Evolutionary conservation across 2,113 vertebrate genomes (phyloP).

Genomic region (Leucopsar rothschildi): DNA sequence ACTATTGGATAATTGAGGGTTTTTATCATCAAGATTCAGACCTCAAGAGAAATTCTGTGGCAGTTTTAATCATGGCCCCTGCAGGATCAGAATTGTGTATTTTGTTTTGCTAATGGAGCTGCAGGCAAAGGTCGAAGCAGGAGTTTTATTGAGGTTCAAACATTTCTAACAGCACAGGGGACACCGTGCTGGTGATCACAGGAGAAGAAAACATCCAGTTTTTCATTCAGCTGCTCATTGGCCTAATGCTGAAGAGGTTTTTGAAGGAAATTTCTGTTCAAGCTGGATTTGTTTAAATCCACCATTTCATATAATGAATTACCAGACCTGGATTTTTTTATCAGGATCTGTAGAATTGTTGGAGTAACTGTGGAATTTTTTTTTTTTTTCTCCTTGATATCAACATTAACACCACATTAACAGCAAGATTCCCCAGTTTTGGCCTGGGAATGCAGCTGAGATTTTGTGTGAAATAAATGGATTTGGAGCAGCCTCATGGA

Average conservation of each 20-base stretch:
- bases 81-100: not conserved
- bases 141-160: not conserved
- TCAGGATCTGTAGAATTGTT: not conserved
- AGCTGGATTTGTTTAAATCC: not conserved
- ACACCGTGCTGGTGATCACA: not conserved
- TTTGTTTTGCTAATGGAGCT: not conserved
- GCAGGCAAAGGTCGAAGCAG: not conserved
- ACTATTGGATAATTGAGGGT: fast-evolving
- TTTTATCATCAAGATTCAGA: not conserved
- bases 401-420: not conserved
- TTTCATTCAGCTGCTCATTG: not conserved
- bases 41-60: not conserved
- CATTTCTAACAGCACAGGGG: not conserved
- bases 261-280: not conserved
- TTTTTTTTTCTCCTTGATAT: not conserved
- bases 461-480: not conserved
- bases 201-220: not conserved
- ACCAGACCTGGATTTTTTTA: not conserved
- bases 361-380: not conserved
- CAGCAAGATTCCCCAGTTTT: not conserved
- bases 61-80: not conserved
- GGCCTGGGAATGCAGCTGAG: too few relatives aligned
- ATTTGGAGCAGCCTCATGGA: not conserved
- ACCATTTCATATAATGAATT: not conserved
- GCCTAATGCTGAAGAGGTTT: not conserved